Conservation (phyloP, 1,140 invertebrate species). For the Zelostemma sp. region DNA sequence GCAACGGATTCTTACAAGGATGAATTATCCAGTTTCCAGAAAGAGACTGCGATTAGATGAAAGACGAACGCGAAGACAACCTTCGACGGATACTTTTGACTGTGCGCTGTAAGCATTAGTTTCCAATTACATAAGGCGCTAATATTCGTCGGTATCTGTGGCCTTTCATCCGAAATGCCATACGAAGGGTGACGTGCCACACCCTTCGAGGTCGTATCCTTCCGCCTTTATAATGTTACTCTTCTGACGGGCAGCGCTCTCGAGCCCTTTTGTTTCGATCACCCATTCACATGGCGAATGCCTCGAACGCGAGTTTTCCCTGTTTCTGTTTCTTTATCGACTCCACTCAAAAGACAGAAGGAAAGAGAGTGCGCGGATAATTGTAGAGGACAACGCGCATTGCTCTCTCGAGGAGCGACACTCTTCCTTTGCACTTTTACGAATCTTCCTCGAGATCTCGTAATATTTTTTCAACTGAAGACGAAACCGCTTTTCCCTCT, state of each 20-base stretch:
- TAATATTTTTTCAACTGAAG: slow-evolving; percentile 6
- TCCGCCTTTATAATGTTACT: slow-evolving; percentile 52
- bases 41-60: background rate
- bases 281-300: slow-evolving; percentile 51
- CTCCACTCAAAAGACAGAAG: slow-evolving; percentile 24
- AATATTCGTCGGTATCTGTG: slow-evolving; percentile 55
- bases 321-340: slow-evolving; percentile 47
- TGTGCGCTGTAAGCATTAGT: slow-evolving; percentile 40
- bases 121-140: slow-evolving; percentile 52
- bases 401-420: slow-evolving; percentile 41
- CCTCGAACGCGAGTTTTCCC: slow-evolving; percentile 45
- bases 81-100: slow-evolving; percentile 39
- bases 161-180: slow-evolving; percentile 53
- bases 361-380: slow-evolving; percentile 35
- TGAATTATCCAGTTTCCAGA: slow-evolving; percentile 5
- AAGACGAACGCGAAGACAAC: background rate
- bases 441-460: slow-evolving; percentile 7
- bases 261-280: slow-evolving; percentile 53
- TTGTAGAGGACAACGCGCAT: slow-evolving; percentile 44
- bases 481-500: background rate
- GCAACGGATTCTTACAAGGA: background rate
- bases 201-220: slow-evolving; percentile 56
- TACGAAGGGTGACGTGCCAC: slow-evolving; percentile 52
- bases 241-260: slow-evolving; percentile 48
- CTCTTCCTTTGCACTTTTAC: slow-evolving; percentile 37